These are phyloP conservation scores for Drosophila quinaria DNA, from an alignment of 2,888 invertebrate genomes.

Conservation along the genomic window DNA sequence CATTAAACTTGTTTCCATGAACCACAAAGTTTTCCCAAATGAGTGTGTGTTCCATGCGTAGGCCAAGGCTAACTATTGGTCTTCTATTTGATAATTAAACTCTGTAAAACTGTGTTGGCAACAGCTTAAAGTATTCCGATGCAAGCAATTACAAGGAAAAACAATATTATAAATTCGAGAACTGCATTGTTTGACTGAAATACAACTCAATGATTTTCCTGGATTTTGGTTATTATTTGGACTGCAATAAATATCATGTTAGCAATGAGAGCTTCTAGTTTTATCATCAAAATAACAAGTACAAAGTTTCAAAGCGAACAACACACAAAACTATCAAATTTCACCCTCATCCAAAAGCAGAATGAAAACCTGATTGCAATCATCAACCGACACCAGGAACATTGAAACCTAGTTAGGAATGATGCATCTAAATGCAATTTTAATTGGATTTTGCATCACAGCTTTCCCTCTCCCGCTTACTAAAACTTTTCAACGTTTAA, in stretches of 20 bases:
- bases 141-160: not conserved
- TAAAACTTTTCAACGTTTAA: conserved; percentile 36
- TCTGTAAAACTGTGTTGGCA: not conserved
- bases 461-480: not conserved
- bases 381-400: not conserved
- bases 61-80: not conserved
- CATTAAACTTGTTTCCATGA: not conserved
- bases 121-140: not conserved
- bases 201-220: not conserved
- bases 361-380: not conserved
- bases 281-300: not conserved
- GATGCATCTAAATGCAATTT: conserved; percentile 48
- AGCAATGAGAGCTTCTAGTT: conserved; percentile 16
- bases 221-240: not conserved
- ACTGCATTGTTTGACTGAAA: no score
- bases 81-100: not conserved
- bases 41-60: not conserved
- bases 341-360: conserved; percentile 19
- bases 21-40: not conserved
- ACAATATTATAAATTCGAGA: no score
- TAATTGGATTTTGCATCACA: conserved; percentile 61
- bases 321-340: conserved; percentile 12
- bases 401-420: conserved; percentile 10
- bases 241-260: conserved; percentile 27
- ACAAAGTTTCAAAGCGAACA: not conserved